Evolutionary conservation across 2,888 invertebrate species (phyloP), one percentile per base, ranked within the genome.

Genomic region (Mylabris sibirica): DNA sequence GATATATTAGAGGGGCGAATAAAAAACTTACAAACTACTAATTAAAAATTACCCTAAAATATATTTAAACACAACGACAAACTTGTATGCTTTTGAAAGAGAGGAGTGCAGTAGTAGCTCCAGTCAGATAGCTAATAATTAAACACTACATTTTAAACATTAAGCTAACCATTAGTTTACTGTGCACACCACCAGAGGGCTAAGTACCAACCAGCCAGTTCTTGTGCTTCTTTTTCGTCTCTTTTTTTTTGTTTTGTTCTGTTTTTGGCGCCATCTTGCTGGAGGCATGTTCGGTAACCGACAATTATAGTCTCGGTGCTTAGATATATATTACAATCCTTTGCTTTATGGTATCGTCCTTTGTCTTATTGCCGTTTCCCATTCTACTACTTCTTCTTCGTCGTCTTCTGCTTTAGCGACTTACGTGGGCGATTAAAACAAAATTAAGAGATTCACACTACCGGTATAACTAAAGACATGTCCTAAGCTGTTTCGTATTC

Each of bases 211-310:
- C 69, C 72, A 73, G 67, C 74, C 67, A 64, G 30, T 49, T 34
- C 38, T 35, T 38, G 17, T 60, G 38, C n/a, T 26, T 60, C n/a
- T 38, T 17, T 17, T n/a, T 14, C 3, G 38, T 60, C 20, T n/a
- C 6, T 22, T n/a, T 9, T 41, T n/a, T 22, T n/a, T 9, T 41
- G 38, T 61, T 60, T 81, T 80, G 77, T 78, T 81, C 81, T 77
- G 75, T 83, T 83, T 84, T 82, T 83, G 84, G 84, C 83, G 84
- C 84, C 84, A 84, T 83, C 81, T 82, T 78, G 83, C 84, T 79
- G 67, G 75, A 67, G 82, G 83, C 81, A 71, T 70, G 76, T 75
- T 75, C 76, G 73, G 78, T 77, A 82, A 81, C 83, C 80, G 72
- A 81, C 83, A 83, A 84, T 84, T 84, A 84, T 80, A 77, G 81